Evolutionary conservation across 2,113 vertebrate genomes (phyloP), one percentile per base, ranked within the genome.

Genomic region (Chionodraco myersi): DNA sequence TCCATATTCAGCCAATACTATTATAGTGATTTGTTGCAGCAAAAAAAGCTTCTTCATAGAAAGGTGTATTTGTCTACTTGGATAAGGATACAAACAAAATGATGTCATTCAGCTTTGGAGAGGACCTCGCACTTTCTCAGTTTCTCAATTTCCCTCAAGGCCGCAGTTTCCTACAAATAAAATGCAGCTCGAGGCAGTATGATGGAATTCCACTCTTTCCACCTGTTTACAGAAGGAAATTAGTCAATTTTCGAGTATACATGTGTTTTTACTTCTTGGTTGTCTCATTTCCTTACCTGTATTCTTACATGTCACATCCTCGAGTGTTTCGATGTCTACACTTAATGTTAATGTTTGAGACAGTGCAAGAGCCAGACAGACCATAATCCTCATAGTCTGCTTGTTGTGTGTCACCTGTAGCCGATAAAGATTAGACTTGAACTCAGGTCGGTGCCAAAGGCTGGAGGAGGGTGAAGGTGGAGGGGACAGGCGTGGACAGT

Each of bases 391-490:
- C 26, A 41, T 41, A 21, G 75, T 85, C 83, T 89, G 85, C 75
- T 89, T 92, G 86, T 84, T 89, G 88, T 89, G 67, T 87, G 85
- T 93, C 91, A 88, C 60, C 79, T 84, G 44, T 78, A 78, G 78
- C 84, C 13, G 56, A 81, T 88, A 67, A 79, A 92, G 90, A 90
- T 93, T 54, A 64, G 81, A 80, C 81, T 77, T 88, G 51, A 86
- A 79, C 52, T 70, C 36, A 30, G 61, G 60, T 87, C 81, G 78
- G 75, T 23, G 67, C 83, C 67, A 75, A 44, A 59, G 34, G 61
- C 15, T 54, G 61, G 66, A 44, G 14, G 62, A 72, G 23, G 68
- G 56, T 62, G 47, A 59, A n/a, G 23, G 57, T 30, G 64, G 34
- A 72, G 61, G 60, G 51, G 41, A 45, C n/a, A 52, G 23, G 68